Percentiles rank a stretch among this genome's conserved stretches.
These are phyloP conservation scores for Pseudachorutes palmiensis DNA, from an alignment of 1,140 invertebrate species.

Conservation along the genomic window DNA sequence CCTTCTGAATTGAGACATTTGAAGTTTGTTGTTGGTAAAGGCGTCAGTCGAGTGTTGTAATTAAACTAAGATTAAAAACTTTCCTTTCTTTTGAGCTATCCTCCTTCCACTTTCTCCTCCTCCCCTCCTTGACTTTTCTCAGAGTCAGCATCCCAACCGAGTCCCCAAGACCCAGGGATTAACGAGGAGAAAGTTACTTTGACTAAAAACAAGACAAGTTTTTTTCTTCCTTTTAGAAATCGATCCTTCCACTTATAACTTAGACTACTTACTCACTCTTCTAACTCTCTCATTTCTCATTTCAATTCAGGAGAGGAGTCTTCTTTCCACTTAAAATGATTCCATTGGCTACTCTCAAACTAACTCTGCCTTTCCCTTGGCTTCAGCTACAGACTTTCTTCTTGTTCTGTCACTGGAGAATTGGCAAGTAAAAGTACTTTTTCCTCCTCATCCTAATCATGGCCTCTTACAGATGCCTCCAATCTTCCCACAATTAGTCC, in stretches of 20 bases:
- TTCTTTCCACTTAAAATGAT: neutral
- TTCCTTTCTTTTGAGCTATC: constrained; percentile 7
- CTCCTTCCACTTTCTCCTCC: constrained; percentile 10
- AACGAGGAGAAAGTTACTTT: constrained; percentile 1
- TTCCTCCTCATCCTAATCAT: too few species aligned
- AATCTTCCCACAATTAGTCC: too few species aligned
- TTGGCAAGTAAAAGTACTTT: too few species aligned
- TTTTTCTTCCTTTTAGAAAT: neutral
- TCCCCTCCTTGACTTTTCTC: constrained; percentile 7
- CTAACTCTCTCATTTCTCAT: neutral
- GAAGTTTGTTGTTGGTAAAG: neutral
- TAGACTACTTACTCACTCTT: neutral
- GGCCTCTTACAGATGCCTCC: too few species aligned
- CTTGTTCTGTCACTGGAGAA: too few species aligned
- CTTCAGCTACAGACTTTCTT: neutral
- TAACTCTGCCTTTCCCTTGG: neutral
- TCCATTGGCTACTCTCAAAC: neutral
- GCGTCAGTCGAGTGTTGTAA: constrained; percentile 5
- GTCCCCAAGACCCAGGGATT: neutral
- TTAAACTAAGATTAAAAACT: constrained; percentile 31
- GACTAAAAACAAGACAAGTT: neutral
- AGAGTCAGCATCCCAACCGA: neutral
- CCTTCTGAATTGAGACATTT: constrained; percentile 20
- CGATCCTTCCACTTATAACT: neutral
- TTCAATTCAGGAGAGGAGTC: neutral